Evolutionary conservation across 2,113 vertebrate species (phyloP).

Genomic region (Channa argus): DNA sequence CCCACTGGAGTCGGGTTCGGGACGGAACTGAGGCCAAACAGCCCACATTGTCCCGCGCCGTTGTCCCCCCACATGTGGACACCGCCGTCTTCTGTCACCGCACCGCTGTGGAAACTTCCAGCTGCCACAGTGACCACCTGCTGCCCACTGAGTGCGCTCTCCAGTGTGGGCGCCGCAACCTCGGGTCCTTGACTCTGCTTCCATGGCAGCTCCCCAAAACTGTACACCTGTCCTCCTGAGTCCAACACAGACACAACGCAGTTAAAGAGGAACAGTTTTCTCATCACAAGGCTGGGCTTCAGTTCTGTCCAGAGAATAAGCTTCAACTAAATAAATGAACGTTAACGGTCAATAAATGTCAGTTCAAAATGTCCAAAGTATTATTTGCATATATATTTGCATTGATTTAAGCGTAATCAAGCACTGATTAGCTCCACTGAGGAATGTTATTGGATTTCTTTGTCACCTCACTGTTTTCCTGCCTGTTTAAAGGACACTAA

Average conservation of each 20-base stretch:
- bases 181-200: constrained; percentile 76
- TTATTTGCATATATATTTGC: no score
- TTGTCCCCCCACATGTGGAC: constrained; percentile 98
- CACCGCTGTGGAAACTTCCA: constrained; percentile 92
- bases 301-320: no score
- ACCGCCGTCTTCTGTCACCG: constrained; percentile 89
- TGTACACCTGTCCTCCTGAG: constrained; percentile 93
- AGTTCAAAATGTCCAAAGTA: no score
- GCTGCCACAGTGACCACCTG: constrained; percentile 89
- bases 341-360: no score
- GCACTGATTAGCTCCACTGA: no score
- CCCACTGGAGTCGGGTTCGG: constrained; percentile 88
- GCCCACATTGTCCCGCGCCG: constrained; percentile 91
- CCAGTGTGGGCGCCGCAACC: constrained; percentile 81
- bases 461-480: no score
- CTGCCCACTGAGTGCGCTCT: constrained; percentile 88
- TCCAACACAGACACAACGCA: neutral
- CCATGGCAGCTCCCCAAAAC: constrained; percentile 92
- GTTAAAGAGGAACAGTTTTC: neutral
- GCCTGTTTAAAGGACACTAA: neutral
- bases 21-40: constrained; percentile 82
- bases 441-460: no score
- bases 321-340: no score
- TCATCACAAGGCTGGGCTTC: neutral
- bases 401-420: no score